These are phyloP conservation scores for Taphrorychus bicolor DNA, from an alignment of 2,888 invertebrate species.

Conservation along the genomic window DNA sequence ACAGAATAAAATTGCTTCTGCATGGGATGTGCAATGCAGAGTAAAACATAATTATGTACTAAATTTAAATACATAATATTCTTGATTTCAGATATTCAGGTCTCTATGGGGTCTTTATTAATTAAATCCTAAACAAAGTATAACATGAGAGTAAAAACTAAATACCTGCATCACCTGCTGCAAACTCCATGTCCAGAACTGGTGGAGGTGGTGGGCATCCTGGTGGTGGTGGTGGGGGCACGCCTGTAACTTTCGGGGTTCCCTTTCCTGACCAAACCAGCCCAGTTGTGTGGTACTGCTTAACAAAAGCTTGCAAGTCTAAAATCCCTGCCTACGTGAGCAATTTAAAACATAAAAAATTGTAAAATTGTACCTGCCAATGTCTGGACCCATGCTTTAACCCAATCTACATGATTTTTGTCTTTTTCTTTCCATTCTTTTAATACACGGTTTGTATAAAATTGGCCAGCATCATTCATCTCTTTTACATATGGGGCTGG, in stretches of 20 bases:
- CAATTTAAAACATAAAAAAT: not conserved
- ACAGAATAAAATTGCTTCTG: too few species aligned
- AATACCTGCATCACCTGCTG: slow-evolving; percentile 58
- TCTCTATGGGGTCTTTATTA: too few species aligned
- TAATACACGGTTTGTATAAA: slow-evolving; percentile 96
- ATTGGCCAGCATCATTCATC: slow-evolving; percentile 93
- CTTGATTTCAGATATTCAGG: too few species aligned
- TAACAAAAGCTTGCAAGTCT: slow-evolving; percentile 90
- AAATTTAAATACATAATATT: too few species aligned
- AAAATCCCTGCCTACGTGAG: not conserved
- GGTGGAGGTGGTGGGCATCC: slow-evolving; percentile 61
- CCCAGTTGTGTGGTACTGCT: slow-evolving; percentile 95
- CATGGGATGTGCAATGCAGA: too few species aligned
- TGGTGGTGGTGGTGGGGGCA: slow-evolving; percentile 76
- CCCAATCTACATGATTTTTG: slow-evolving; percentile 93
- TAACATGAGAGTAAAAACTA: slow-evolving; percentile 7
- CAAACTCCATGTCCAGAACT: slow-evolving; percentile 63
- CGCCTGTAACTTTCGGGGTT: slow-evolving; percentile 47
- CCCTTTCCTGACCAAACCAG: slow-evolving; percentile 79
- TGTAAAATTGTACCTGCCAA: slow-evolving; percentile 58
- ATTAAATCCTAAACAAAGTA: not conserved
- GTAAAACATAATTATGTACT: too few species aligned
- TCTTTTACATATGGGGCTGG: slow-evolving; percentile 98
- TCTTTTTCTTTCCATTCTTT: slow-evolving; percentile 98
- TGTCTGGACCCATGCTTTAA: slow-evolving; percentile 88